A percentile compares a stretch with the other conserved stretches of the same genome.
phyloP scores from a whole-genome alignment of 2,797 vertebrate species.

The Anniella stebbinsi region DNA sequence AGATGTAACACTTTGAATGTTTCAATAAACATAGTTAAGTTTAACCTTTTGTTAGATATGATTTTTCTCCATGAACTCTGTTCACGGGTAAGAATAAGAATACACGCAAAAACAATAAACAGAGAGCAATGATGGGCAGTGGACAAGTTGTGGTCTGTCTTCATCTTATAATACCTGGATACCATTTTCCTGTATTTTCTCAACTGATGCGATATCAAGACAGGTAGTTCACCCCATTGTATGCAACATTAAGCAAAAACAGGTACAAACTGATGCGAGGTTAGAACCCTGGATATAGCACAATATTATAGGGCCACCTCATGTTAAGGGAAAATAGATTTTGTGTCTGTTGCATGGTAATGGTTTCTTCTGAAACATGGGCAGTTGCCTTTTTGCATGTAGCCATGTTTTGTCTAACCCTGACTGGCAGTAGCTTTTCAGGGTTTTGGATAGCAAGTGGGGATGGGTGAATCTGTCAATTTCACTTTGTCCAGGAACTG shows the following conservation, averaged over 20 bases:
- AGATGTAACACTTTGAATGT: too few relatives aligned
- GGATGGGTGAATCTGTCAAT: too few relatives aligned
- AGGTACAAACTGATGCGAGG: background rate
- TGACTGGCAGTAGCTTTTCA: background rate
- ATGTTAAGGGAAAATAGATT: too few relatives aligned
- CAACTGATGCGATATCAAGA: background rate
- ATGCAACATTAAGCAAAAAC: background rate
- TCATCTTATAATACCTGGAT: background rate
- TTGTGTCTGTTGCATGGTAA: background rate
- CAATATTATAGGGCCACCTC: background rate
- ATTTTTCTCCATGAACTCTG: too few relatives aligned
- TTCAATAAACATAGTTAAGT: too few relatives aligned
- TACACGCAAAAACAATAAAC: background rate
- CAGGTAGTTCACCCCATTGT: background rate
- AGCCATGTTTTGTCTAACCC: too few relatives aligned
- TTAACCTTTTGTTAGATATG: too few relatives aligned
- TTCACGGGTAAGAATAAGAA: too few relatives aligned
- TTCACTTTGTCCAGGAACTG: too few relatives aligned
- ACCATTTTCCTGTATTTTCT: background rate
- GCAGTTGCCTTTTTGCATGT: background rate
- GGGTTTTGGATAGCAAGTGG: too few relatives aligned
- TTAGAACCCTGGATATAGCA: background rate
- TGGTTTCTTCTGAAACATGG: background rate
- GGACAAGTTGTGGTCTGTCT: background rate
- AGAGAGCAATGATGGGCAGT: background rate